phyloP scores from a whole-genome alignment of 2,797 vertebrate species.

The Acropternis orthonyx region DNA sequence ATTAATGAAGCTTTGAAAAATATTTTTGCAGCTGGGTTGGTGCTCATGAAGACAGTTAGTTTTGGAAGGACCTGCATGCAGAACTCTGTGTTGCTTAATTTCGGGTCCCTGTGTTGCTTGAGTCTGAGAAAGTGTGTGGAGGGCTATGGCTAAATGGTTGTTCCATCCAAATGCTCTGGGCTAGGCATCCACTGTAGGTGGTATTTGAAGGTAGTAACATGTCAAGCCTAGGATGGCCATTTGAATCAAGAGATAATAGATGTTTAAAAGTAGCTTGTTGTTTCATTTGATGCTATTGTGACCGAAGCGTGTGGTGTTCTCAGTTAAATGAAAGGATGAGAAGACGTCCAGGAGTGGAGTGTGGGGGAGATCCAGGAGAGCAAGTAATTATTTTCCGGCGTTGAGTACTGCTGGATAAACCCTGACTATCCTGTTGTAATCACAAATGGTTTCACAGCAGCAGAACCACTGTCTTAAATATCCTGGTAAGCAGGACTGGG shows the following conservation, averaged over 20 bases:
- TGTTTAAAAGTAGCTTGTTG: neutral
- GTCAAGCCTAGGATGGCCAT: neutral
- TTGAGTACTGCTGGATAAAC: neutral
- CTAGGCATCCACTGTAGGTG: neutral
- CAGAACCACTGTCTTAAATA: neutral
- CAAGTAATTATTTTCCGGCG: neutral
- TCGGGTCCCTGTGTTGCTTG: neutral
- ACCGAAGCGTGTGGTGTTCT: neutral
- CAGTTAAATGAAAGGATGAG: neutral
- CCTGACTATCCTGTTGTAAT: neutral
- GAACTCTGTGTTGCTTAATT: neutral
- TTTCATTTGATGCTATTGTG: neutral
- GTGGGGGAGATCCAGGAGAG: neutral
- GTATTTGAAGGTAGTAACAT: neutral
- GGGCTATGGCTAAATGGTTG: neutral
- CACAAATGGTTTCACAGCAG: neutral
- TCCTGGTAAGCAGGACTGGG: neutral
- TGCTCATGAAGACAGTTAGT: neutral
- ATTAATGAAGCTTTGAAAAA: slow-evolving; percentile 15
- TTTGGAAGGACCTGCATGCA: neutral
- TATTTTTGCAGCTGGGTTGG: slow-evolving; percentile 50
- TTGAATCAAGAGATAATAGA: neutral
- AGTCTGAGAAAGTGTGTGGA: neutral
- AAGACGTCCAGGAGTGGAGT: neutral
- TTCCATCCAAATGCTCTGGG: neutral